These are phyloP conservation scores for Neoseiulus cucumeris DNA, from an alignment of 1,140 invertebrate species.

Conservation along the genomic window DNA sequence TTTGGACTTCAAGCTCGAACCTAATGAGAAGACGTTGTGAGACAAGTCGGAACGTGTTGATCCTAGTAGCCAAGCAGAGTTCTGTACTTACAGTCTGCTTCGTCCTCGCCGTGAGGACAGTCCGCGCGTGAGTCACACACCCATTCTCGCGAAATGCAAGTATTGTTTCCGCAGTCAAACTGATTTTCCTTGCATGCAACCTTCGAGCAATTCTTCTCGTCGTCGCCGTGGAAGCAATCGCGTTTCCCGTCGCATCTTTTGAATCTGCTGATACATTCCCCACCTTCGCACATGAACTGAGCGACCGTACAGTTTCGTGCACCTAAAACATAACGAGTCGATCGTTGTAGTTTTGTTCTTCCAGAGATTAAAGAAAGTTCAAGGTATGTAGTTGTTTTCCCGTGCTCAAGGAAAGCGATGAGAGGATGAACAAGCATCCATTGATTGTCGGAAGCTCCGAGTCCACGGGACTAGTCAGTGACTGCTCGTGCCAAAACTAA, in stretches of 20 bases:
- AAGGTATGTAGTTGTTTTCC: too few species aligned
- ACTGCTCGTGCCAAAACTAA: neutral
- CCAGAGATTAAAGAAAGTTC: too few species aligned
- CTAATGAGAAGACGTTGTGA: too few species aligned
- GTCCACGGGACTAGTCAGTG: neutral
- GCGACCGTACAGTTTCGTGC: neutral
- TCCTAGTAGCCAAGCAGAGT: neutral
- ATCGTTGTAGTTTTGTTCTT: too few species aligned
- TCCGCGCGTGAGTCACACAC: constrained; percentile 22
- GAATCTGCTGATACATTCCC: neutral
- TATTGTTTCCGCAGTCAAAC: constrained; percentile 20
- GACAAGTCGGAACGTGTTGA: neutral
- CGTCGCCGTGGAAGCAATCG: neutral
- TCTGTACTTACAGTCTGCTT: constrained; percentile 17
- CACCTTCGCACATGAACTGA: neutral
- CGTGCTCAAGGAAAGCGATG: too few species aligned
- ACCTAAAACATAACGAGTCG: too few species aligned
- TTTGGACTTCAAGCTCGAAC: neutral
- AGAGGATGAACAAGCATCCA: neutral
- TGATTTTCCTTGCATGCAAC: constrained; percentile 23
- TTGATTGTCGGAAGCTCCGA: neutral
- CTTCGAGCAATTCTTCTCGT: neutral
- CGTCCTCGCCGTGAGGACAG: constrained; percentile 24
- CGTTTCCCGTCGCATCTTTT: neutral
- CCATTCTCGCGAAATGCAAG: constrained; percentile 19